phyloP scores from a whole-genome alignment of 2,797 vertebrate genomes.

The Scleropages formosus region DNA sequence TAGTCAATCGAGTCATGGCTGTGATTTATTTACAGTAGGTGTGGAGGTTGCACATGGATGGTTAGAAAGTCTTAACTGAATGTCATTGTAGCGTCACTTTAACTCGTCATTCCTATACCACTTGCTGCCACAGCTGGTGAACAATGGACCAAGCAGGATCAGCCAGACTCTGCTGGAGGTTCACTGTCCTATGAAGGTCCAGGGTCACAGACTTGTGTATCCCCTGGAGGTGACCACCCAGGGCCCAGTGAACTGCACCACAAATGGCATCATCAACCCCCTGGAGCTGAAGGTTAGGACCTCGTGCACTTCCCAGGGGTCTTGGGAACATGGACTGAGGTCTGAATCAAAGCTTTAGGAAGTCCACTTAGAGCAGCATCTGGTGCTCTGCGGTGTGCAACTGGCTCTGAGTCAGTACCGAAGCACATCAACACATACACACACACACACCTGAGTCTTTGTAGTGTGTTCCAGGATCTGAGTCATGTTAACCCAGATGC shows the following conservation, averaged over 20 bases:
- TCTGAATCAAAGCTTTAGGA: background rate
- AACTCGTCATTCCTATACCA: no score
- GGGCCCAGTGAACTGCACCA: constrained; percentile 79
- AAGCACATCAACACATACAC: background rate
- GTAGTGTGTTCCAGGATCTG: background rate
- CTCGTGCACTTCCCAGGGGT: background rate
- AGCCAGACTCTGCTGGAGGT: constrained; percentile 78
- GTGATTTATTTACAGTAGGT: no score
- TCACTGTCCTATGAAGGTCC: constrained; percentile 74
- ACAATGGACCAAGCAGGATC: constrained; percentile 85
- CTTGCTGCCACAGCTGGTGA: constrained; percentile 72
- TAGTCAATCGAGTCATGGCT: no score
- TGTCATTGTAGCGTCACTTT: no score
- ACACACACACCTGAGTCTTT: background rate
- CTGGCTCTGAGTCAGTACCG: background rate
- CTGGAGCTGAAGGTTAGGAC: constrained; percentile 70
- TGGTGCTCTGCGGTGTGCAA: background rate
- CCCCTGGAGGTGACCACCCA: constrained; percentile 71
- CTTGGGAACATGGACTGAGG: background rate
- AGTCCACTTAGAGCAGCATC: background rate
- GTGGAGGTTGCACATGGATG: no score
- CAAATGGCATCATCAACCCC: constrained; percentile 68
- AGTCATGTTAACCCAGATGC: background rate
- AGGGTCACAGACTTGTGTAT: constrained; percentile 76
- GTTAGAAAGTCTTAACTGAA: no score